Percentiles rank a stretch among this genome's conserved stretches.
phyloP scores from a whole-genome alignment of 2,888 invertebrate genomes.

The Hemaris fuciformis region DNA sequence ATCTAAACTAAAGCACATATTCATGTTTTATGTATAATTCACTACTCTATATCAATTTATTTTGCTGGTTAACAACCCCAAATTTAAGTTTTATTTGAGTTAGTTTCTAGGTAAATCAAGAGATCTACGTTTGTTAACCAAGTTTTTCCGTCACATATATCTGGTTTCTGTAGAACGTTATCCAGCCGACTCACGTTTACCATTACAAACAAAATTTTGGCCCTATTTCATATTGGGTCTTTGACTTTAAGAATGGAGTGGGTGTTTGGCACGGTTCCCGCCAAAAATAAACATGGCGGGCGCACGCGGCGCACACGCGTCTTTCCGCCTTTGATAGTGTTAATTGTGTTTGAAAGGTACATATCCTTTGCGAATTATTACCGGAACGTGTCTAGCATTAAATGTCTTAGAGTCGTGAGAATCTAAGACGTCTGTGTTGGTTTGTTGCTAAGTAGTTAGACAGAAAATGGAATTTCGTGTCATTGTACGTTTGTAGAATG shows the following conservation, averaged over 20 bases:
- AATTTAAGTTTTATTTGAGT: no score
- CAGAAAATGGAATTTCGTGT: no score
- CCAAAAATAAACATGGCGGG: slow-evolving; percentile 28
- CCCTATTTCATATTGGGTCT: slow-evolving; percentile 24
- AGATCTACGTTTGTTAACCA: no score
- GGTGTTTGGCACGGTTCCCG: slow-evolving; percentile 31
- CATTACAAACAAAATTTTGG: neutral
- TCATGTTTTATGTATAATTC: neutral
- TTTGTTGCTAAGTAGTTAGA: neutral
- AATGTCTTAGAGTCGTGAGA: neutral
- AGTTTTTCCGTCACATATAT: no score
- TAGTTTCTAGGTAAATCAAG: no score
- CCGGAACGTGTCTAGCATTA: neutral
- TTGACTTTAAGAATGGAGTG: slow-evolving; percentile 26
- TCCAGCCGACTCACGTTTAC: neutral
- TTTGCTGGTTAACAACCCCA: no score
- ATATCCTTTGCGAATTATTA: neutral
- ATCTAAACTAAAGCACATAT: neutral
- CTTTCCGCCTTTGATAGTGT: neutral
- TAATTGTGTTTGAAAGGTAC: neutral
- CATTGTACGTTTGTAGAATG: no score
- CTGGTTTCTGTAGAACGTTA: neutral
- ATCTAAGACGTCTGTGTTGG: neutral
- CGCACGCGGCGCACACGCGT: slow-evolving; percentile 3
- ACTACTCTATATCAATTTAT: neutral